Evolutionary conservation across 2,888 invertebrate genomes (phyloP).

Genomic region (Netelia virgata): DNA sequence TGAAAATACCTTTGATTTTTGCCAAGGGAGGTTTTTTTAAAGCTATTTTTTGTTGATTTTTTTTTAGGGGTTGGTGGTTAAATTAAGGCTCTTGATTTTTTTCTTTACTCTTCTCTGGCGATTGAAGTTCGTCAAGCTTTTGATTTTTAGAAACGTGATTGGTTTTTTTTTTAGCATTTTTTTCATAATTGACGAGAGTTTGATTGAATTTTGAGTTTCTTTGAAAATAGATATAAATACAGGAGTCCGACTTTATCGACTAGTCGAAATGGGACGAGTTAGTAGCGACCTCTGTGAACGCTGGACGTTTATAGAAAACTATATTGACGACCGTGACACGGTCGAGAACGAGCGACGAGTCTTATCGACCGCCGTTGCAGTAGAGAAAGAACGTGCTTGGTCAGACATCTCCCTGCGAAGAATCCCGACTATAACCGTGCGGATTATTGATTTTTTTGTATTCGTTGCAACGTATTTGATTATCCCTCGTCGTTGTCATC

Average conservation of each 20-base stretch:
- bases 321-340: slow-evolving; percentile 1
- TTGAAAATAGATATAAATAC: neutral
- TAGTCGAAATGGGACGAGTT: neutral
- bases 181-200: neutral
- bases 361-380: slow-evolving; percentile 16
- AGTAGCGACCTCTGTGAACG: neutral
- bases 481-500: slow-evolving; percentile 28
- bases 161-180: neutral
- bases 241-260: neutral
- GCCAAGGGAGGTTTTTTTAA: neutral
- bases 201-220: neutral
- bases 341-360: neutral
- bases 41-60: neutral
- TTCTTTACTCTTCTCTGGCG: neutral
- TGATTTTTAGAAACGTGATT: neutral
- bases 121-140: neutral
- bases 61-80: neutral
- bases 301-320: neutral
- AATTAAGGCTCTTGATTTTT: neutral
- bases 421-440: neutral
- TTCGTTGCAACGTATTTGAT: slow-evolving; percentile 8
- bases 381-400: neutral
- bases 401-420: slow-evolving; percentile 47
- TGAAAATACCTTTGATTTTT: neutral
- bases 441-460: slow-evolving; percentile 46